A percentile compares a stretch with the other conserved stretches of the same genome.
These are phyloP conservation scores for Monochamus saltuarius DNA, from an alignment of 1,140 invertebrate genomes.

Conservation along the genomic window DNA sequence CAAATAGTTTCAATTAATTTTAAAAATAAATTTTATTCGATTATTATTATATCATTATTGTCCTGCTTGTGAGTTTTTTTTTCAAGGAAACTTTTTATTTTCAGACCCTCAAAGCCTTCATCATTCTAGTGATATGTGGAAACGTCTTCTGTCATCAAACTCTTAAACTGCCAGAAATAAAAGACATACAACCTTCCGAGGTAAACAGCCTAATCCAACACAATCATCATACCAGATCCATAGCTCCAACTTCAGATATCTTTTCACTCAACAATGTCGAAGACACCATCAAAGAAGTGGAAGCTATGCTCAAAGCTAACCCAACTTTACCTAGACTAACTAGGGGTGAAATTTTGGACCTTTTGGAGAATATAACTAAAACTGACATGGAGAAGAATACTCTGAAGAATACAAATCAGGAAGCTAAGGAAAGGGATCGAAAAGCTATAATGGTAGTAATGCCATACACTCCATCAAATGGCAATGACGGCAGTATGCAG, in stretches of 20 bases:
- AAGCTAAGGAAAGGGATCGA: conserved; percentile 31
- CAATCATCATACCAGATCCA: background rate
- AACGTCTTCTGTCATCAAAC: no score
- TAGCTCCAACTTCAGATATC: background rate
- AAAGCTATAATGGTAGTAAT: conserved; percentile 59
- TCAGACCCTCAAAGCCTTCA: no score
- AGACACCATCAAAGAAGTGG: conserved; percentile 59
- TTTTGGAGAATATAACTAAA: conserved; percentile 58
- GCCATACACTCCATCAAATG: conserved; percentile 52
- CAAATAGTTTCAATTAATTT: no score
- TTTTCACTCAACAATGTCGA: conserved; percentile 44
- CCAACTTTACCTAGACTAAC: conserved; percentile 57
- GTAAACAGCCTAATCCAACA: background rate
- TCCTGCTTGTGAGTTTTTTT: no score
- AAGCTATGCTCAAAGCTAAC: conserved; percentile 55
- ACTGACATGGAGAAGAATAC: conserved; percentile 43
- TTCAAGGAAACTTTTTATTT: no score
- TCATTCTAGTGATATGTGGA: no score
- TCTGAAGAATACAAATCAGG: conserved; percentile 10
- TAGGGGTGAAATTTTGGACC: conserved; percentile 57
- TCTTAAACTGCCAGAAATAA: no score
- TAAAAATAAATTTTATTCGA: no score
- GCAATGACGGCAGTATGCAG: conserved; percentile 50
- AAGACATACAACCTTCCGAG: no score
- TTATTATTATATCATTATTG: no score